Evolutionary conservation across 1,140 invertebrate species (phyloP), one percentile per base, ranked within the genome.

Genomic region (Hyles euphorbiae): DNA sequence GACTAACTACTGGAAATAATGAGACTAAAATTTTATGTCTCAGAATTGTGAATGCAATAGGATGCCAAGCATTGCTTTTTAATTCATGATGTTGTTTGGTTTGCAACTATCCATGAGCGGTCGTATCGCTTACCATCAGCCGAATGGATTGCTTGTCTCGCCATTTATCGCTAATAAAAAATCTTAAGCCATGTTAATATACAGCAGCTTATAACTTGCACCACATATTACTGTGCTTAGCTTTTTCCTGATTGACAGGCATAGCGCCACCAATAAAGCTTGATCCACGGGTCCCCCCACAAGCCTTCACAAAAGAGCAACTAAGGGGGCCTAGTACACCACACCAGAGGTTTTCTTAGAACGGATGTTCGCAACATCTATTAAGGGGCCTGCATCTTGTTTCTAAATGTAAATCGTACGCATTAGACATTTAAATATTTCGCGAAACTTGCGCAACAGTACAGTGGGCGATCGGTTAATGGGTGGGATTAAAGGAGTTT

Each of bases 361-460:
- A 59, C 75, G 72, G 77, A 67, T 49, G 45, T 58, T 63, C 59
- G 59, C 49, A 77, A 77, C 76, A 78, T 80, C 73, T 78, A 83
- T 78, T 81, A 80, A 64, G 62, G 69, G 58, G 61, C 72, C 70
- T 61, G 68, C 70, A 67, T 70, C 63, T 74, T 68, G 67, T 67
- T 68, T 65, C 60, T 63, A 66, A 72, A 81, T 83, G 72, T 73
- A 66, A 78, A 78, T 80, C 58, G 64, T 53, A 65, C 68, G 65
- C 70, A 80, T 80, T 81, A 69, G 51, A 67, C 64, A 70, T 72
- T 78, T 72, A 85, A 82, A 75, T 80, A 73, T 70, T 82, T 84
- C 81, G 70, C 55, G 65, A 64, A 81, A 81, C 76, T 76, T 73
- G 76, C 80, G 74, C 65, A 75, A 80, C 70, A 71, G 62, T 57